phyloP scores from a whole-genome alignment of 2,113 vertebrate species.

The Capreolus pygargus region DNA sequence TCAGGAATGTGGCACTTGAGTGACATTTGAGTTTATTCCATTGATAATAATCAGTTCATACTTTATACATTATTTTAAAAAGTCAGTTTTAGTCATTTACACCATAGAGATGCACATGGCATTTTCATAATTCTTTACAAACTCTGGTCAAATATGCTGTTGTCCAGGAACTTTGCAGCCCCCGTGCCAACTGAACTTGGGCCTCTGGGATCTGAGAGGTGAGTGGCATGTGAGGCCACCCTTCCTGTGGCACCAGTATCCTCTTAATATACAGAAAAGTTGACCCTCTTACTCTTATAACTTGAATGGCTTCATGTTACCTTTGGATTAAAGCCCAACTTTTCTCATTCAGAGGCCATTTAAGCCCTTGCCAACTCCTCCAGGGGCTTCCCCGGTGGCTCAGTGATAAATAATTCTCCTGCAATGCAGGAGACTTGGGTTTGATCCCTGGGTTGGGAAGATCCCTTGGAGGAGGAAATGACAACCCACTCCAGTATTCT shows the following conservation, averaged over 20 bases:
- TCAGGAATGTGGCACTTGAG: neutral
- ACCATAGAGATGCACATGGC: neutral
- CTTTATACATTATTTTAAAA: neutral
- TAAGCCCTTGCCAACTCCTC: neutral
- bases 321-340: neutral
- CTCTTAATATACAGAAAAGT: neutral
- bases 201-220: neutral
- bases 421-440: neutral
- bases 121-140: neutral
- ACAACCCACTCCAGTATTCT: neutral
- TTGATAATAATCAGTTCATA: neutral
- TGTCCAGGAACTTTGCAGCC: neutral
- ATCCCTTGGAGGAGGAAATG: neutral
- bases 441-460: neutral
- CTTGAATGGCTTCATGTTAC: neutral
- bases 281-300: neutral
- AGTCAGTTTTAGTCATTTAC: neutral
- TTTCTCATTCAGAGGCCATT: neutral
- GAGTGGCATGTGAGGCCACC: neutral
- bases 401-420: neutral
- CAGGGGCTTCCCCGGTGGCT: neutral
- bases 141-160: neutral
- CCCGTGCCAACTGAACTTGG: too few species aligned
- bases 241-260: too few species aligned
- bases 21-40: neutral